A percentile compares a stretch with the other conserved stretches of the same genome.
Conservation (phyloP, 2,888 invertebrate species). For the Philaethria dido region DNA sequence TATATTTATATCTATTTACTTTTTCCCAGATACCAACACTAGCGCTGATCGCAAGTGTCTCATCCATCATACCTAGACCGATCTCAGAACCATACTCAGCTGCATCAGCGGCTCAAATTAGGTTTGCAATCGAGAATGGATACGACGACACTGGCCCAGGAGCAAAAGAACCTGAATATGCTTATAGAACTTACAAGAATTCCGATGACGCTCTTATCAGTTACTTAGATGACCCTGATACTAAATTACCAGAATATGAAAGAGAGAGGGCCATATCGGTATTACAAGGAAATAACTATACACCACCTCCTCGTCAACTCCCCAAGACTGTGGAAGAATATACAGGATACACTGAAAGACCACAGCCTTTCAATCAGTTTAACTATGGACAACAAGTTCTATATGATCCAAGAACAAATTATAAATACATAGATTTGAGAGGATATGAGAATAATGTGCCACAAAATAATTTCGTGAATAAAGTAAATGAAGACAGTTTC, state of each 20-base stretch:
- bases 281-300: constrained; percentile 18
- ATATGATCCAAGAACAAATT: constrained; percentile 35
- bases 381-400: constrained; percentile 16
- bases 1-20: too few species aligned
- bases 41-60: constrained; percentile 31
- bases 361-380: constrained; percentile 18
- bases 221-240: constrained; percentile 71
- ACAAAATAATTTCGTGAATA: constrained; percentile 33
- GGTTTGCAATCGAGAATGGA: constrained; percentile 72
- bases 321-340: constrained; percentile 58
- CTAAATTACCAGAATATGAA: constrained; percentile 67
- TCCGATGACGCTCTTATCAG: constrained; percentile 68
- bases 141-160: constrained; percentile 79
- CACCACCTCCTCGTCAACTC: constrained; percentile 42
- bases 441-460: constrained; percentile 33
- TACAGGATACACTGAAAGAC: constrained; percentile 46
- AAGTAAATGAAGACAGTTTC: constrained; percentile 46
- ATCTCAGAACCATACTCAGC: constrained; percentile 50
- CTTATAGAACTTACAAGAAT: constrained; percentile 67
- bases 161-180: constrained; percentile 60
- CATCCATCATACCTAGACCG: constrained; percentile 18
- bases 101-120: constrained; percentile 70
- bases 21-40: constrained; percentile 32
- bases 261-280: constrained; percentile 53
- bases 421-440: constrained; percentile 36